Base-by-base conservation (phyloP, 2,888 invertebrate species). In the Shargacucullia verbasci region DNA sequence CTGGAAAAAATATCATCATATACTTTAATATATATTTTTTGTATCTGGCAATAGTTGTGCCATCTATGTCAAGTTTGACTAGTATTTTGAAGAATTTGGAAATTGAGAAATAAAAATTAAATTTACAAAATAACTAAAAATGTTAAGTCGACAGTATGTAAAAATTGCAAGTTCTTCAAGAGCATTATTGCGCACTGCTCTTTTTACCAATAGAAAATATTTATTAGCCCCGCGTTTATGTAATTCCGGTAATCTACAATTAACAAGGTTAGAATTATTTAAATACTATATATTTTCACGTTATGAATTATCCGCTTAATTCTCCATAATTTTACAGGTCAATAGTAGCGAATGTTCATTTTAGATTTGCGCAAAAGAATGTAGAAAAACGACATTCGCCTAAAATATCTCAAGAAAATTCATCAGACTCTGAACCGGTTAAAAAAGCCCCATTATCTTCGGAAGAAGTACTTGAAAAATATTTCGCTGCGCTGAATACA, bases 391-490 rank as follows among this genome's bases (percentile, higher is more conserved):
- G 4, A 39, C 3, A 49, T 34, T 40, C 38, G 0, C 29, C 58
- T 12, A 29, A 46, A 49, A 60, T 38, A 44, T 2, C n/a, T 0
- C 39, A 44, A 29, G 25, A 46, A n/a, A 54, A 53, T 44, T 35
- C 25, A 35, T 49, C 45, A 49, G 34, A 12, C 7, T 3, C 13
- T 4, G 43, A 60, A 46, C 47, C 2, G 25, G 20, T 40, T n/a
- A 39, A 39, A 31, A 47, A 57, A 25, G 14, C 50, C 29, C 27
- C 38, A 2, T 1, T 79, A 27, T 73, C 81, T 0, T 68, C 84
- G 10, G 85, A 88, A 48, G 90, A 91, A 35, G 63, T 92, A 11
- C 77, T 94, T 10, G 94, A 93, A 65, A 93, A 91, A 69, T 69
- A 87, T 8, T 82, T 92, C 50, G 83, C 91, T 41, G 81, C 82